Evolutionary conservation across 30 jellyfish, hydroid and myxozoan species (phyloP).

Genomic region (Sanderia malayensis): DNA sequence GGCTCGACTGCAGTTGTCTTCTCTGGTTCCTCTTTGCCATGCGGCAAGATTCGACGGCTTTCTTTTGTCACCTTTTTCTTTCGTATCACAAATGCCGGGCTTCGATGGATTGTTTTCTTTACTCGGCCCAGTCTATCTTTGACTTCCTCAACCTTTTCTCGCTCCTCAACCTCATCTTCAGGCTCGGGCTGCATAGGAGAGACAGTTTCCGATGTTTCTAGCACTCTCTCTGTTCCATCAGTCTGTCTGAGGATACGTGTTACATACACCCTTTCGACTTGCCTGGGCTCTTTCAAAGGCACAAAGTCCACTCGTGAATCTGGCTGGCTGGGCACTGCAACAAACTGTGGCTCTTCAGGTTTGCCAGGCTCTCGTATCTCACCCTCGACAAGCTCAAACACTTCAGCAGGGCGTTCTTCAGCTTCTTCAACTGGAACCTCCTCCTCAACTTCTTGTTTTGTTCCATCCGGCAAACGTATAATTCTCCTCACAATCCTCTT

Average conservation of each 20-base stretch:
- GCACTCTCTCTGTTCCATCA: background rate
- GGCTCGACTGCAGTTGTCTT: background rate
- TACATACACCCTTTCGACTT: background rate
- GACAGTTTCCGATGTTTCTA: background rate
- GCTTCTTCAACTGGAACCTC: too few relatives aligned
- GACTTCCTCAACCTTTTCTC: slow-evolving; percentile 7
- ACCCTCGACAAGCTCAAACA: too few relatives aligned
- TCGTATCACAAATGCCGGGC: background rate
- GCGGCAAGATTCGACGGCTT: background rate
- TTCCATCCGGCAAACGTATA: too few relatives aligned
- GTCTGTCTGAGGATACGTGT: background rate
- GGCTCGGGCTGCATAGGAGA: background rate
- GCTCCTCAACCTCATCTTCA: slow-evolving; percentile 31
- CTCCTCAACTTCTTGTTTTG: too few relatives aligned
- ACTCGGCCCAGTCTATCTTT: background rate
- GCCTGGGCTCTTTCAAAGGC: background rate
- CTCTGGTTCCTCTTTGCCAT: background rate
- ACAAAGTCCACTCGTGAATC: too few relatives aligned
- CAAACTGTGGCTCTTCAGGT: too few relatives aligned
- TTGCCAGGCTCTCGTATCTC: too few relatives aligned
- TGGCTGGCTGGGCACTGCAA: too few relatives aligned
- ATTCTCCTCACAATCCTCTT: too few relatives aligned
- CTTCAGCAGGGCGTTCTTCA: too few relatives aligned
- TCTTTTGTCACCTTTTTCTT: background rate
- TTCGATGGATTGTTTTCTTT: background rate